Base-by-base conservation (phyloP, 2,888 invertebrate genomes). In the Notodonta dromedarius region DNA sequence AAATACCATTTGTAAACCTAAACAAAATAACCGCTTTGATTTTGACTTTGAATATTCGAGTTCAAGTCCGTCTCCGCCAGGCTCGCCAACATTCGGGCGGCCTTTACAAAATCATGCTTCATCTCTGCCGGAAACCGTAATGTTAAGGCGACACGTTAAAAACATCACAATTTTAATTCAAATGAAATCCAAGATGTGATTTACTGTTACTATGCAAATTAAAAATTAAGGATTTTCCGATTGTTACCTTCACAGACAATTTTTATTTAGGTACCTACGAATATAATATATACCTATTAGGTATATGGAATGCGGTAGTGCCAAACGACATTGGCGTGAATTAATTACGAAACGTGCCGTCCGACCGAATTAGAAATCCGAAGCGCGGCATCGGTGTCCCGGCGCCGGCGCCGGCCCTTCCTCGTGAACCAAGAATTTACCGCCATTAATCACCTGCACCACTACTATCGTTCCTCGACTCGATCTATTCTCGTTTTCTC, bases 401-500 rank as follows among this genome's bases (percentile, higher is more conserved):
- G 69, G 76, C 66, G 68, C 65, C 67, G 64, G 62, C 68, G 64
- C 69, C 65, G 69, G 68, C 67, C 68, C 77, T 76, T 66, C 66
- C 59, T 60, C 58, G 65, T 63, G 53, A 67, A 69, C 62, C 63
- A 69, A 65, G 77, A 74, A 79, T 76, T 68, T 67, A 63, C 59
- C 59, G 63, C 73, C 56, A 82, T 82, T 77, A 82, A 83, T 83
- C 80, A 83, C 76, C 62, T 59, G 58, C 54, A 51, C 56, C 58
- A 46, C 69, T 76, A 67, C 70, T 51, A 71, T 52, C 54, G 62
- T 57, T 57, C 50, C 42, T 32, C 16, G 63, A 65, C 68, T 76
- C 67, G 67, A 61, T 58, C 13, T 0, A 24, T 48, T 59, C 55
- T 64, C 61, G 56, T 60, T 5, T 63, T n/a, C 40, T 0, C 8